Conservation (phyloP, 1,140 invertebrate genomes). For the Carposina sasakii region DNA sequence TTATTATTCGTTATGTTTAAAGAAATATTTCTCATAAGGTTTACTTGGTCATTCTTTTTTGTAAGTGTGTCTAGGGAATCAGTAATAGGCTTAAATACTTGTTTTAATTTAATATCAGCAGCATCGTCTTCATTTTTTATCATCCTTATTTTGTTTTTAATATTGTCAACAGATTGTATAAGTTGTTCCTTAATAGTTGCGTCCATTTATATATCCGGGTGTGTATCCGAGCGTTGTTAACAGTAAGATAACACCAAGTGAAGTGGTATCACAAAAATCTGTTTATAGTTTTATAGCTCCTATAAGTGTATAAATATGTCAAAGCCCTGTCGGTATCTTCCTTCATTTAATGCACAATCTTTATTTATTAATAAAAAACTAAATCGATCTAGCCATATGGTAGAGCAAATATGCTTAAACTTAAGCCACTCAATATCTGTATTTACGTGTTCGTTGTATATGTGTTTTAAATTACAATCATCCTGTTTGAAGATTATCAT, state of each 20-base stretch:
- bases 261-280: background rate
- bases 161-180: constrained; percentile 1
- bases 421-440: constrained; percentile 37
- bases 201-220: background rate
- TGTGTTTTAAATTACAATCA: constrained; percentile 50
- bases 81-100: constrained; percentile 2
- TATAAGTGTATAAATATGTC: constrained; percentile 15
- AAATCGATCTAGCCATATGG: constrained; percentile 34
- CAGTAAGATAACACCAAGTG: background rate
- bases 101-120: constrained; percentile 1
- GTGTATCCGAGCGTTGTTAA: background rate
- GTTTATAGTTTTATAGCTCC: background rate
- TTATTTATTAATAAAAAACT: constrained; percentile 40
- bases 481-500: constrained; percentile 55
- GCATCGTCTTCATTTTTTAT: background rate
- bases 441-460: constrained; percentile 50
- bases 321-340: constrained; percentile 35
- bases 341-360: constrained; percentile 27
- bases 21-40: background rate
- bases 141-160: constrained; percentile 5
- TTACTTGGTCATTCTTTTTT: background rate
- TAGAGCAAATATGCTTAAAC: constrained; percentile 39
- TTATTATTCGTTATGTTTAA: constrained; percentile 3
- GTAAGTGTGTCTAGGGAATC: constrained; percentile 3
- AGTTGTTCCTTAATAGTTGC: background rate